Evolutionary conservation across 1,140 invertebrate species (phyloP).

Genomic region (Pomacea maculata): DNA sequence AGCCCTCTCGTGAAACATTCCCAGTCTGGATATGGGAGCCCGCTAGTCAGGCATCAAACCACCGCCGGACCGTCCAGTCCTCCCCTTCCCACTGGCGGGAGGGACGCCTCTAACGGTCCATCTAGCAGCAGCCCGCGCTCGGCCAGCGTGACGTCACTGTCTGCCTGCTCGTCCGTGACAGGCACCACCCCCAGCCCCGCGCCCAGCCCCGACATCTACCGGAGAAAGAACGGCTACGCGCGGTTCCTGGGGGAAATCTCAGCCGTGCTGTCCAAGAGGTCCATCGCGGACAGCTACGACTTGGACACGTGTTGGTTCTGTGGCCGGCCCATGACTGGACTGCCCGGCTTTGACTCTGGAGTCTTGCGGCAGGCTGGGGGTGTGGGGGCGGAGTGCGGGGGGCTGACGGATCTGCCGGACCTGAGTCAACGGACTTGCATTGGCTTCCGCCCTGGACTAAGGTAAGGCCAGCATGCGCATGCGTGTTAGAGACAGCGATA

Average conservation of each 20-base stretch:
- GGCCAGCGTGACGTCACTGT: not conserved
- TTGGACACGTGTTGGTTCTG: conserved; percentile 61
- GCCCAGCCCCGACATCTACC: conserved; percentile 16
- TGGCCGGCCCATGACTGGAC: conserved; percentile 48
- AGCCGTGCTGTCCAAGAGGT: conserved; percentile 31
- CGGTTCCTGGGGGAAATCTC: conserved; percentile 9
- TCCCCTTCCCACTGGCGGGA: not conserved
- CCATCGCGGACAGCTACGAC: conserved; percentile 56
- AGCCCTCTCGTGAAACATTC: not conserved
- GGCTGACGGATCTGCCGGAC: not conserved
- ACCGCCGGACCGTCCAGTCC: too few species aligned
- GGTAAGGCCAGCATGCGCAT: not conserved
- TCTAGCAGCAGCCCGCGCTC: not conserved
- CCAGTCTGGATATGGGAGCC: too few species aligned
- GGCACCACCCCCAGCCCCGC: conserved; percentile 4
- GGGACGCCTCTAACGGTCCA: not conserved
- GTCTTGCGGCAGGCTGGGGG: not conserved
- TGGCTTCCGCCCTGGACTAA: not conserved
- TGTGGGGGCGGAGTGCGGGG: not conserved
- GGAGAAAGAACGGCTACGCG: conserved; percentile 21
- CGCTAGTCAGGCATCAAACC: too few species aligned
- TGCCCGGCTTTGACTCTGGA: not conserved
- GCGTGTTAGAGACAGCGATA: not conserved
- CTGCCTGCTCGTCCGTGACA: not conserved
- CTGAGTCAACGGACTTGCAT: not conserved